A percentile compares a stretch with the other conserved stretches of the same genome.
These are phyloP conservation scores for Exaiptasia diaphana DNA, from an alignment of 64 coral and sea anemone species.

Conservation along the genomic window DNA sequence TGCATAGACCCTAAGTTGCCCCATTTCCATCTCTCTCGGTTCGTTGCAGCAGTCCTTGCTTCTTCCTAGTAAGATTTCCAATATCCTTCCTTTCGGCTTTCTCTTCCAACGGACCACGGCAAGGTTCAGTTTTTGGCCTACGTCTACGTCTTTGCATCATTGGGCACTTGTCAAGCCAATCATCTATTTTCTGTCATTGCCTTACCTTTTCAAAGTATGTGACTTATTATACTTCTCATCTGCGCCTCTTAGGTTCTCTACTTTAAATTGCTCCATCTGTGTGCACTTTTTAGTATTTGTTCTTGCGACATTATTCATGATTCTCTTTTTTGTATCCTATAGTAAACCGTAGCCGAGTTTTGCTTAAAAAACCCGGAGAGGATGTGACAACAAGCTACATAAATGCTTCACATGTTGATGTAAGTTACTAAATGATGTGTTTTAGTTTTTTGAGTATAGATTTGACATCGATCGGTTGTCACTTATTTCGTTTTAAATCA, in stretches of 20 bases:
- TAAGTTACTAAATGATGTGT: conserved; percentile 1
- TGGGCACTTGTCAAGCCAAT: background rate
- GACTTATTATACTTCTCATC: no score
- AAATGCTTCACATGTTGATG: conserved; percentile 39
- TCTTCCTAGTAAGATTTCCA: no score
- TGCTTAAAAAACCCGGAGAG: background rate
- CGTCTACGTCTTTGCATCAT: no score
- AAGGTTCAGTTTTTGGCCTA: no score
- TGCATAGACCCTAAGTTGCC: no score
- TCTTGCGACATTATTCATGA: background rate
- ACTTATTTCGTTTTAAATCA: background rate
- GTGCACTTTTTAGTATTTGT: background rate
- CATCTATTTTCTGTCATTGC: background rate
- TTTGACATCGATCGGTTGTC: background rate
- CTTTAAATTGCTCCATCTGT: background rate
- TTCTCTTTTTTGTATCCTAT: background rate
- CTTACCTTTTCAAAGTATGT: background rate
- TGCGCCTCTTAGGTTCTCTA: no score
- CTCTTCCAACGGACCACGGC: no score
- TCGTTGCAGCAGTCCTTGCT: no score
- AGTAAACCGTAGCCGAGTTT: background rate
- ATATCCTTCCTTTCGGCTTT: no score
- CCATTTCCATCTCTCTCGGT: no score
- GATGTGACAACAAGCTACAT: background rate
- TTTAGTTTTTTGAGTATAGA: background rate